Evolutionary conservation across 1,140 invertebrate genomes (phyloP), one percentile per base, ranked within the genome.

Genomic region (Zaprionus ornatus): DNA sequence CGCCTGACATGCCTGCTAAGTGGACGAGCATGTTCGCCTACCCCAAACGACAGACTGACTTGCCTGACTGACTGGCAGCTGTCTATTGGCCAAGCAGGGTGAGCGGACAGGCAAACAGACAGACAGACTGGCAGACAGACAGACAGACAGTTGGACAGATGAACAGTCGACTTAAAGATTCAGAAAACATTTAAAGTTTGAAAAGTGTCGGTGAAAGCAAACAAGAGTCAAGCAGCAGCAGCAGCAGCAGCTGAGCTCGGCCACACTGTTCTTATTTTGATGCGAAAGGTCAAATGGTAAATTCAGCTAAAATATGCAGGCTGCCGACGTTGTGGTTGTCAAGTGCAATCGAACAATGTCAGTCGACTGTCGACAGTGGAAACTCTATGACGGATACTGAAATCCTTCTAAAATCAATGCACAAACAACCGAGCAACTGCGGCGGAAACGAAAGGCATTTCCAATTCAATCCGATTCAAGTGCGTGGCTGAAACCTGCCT

Each of bases 301-400:
- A 50, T 7, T 50, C n/a, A 61, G 80, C 21, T 88, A 67, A 88
- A 72, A 69, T 80, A 83, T 87, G 83, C 79, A 82, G 57, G 64
- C 48, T 52, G 64, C 67, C 71, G 65, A 71, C 61, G 60, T 63
- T 82, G 68, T 27, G 42, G 57, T 73, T 90, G 77, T 79, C 80
- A 79, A 90, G 71, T 81, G 78, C 77, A 88, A 70, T 78, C 70
- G 77, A 83, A 80, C 84, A 87, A 74, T 88, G 77, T 77, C 84
- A 68, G 61, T 62, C 48, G 7, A 45, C n/a, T 7, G 40, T 9
- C 40, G 40, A 45, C n/a, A 45, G 40, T 45, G 40, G 67, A 61
- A 67, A 29, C 57, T 48, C 17, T 3, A 45, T 10, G 27, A 40
- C 37, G 59, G 21, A 54, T 65, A 29, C 25, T 17, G 42, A 48